phyloP scores from a whole-genome alignment of 2,888 invertebrate species.

The Imbricaverruca yamaguchii region DNA sequence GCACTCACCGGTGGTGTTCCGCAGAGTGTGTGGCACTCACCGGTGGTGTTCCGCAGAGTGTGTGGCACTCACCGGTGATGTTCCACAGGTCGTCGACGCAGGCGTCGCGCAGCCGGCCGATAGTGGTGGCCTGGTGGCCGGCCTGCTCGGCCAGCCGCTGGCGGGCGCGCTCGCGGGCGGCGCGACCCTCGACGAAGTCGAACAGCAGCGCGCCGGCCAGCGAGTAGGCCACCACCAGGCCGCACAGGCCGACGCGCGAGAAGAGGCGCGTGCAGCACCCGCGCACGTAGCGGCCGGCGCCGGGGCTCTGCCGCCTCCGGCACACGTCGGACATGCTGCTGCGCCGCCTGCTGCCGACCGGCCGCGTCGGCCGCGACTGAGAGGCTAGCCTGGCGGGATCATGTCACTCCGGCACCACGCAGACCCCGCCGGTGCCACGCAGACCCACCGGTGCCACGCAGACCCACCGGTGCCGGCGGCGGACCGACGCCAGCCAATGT shows the following conservation, averaged over 20 bases:
- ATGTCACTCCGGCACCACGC: too few species aligned
- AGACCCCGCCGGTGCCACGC: too few species aligned
- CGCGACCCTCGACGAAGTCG: conserved; percentile 59
- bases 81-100: conserved; percentile 64
- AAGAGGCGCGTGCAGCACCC: conserved; percentile 51
- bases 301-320: background rate
- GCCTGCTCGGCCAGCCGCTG: background rate
- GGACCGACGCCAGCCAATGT: too few species aligned
- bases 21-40: too few species aligned
- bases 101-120: conserved; percentile 46
- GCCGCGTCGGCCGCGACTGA: background rate
- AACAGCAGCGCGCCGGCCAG: conserved; percentile 67
- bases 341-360: background rate
- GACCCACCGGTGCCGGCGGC: too few species aligned
- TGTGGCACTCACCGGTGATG: conserved; percentile 58
- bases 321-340: background rate
- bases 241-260: conserved; percentile 61
- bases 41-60: too few species aligned
- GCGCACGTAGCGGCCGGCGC: conserved; percentile 17
- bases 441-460: too few species aligned
- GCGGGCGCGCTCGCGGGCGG: background rate
- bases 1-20: too few species aligned
- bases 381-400: too few species aligned
- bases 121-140: background rate
- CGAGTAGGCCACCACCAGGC: conserved; percentile 64